phyloP scores from a whole-genome alignment of 2,113 vertebrate genomes.

The Lophochroa leadbeateri region DNA sequence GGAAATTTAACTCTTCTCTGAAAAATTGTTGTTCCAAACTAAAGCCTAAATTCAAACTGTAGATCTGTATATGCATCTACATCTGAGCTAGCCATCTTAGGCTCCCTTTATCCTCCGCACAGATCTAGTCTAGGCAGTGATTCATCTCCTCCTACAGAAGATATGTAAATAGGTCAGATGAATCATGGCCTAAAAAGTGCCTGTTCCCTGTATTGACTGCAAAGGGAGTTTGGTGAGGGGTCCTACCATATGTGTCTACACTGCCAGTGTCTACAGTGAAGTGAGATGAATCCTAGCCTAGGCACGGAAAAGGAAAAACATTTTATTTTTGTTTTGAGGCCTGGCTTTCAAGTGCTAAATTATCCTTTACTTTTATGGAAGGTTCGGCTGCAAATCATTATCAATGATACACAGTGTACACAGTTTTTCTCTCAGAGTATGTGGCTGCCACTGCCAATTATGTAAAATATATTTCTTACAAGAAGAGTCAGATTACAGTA shows the following conservation, averaged over 20 bases:
- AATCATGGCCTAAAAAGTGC: slow-evolving; percentile 68
- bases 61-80: background rate
- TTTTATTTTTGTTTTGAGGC: slow-evolving; percentile 14
- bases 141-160: slow-evolving; percentile 67
- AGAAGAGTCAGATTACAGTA: background rate
- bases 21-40: slow-evolving; percentile 3
- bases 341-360: background rate
- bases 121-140: slow-evolving; percentile 47
- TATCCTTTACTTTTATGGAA: background rate
- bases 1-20: slow-evolving; percentile 19
- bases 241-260: background rate
- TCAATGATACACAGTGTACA: background rate
- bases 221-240: slow-evolving; percentile 21
- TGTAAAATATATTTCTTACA: background rate
- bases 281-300: background rate
- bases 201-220: slow-evolving; percentile 44
- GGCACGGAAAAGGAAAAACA: background rate
- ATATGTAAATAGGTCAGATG: slow-evolving; percentile 68
- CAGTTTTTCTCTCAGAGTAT: background rate
- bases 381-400: background rate
- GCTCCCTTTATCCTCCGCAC: slow-evolving; percentile 42
- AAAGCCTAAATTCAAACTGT: background rate
- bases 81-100: slow-evolving; percentile 45
- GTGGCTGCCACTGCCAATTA: background rate
- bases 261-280: background rate